Conservation (phyloP, 2,797 vertebrate species). For the Peromyscus melanophrys region DNA sequence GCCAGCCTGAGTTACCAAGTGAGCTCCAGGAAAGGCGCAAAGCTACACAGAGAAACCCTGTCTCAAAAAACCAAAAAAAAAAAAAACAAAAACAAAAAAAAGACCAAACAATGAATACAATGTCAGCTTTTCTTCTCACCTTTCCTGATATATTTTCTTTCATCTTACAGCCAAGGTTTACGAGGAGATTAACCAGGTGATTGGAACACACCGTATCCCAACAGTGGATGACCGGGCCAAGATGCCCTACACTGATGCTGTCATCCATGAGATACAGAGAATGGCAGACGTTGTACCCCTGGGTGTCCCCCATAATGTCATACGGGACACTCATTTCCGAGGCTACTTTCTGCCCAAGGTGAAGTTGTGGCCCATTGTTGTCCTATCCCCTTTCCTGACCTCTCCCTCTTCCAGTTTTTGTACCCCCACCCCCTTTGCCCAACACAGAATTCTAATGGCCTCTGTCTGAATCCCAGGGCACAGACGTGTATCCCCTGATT, state of each 20-base stretch:
- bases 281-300: conserved; percentile 83
- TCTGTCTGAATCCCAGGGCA: conserved; percentile 76
- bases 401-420: neutral
- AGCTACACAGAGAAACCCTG: no score
- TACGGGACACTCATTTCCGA: conserved; percentile 81
- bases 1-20: no score
- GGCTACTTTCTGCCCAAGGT: conserved; percentile 87
- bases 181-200: conserved; percentile 84
- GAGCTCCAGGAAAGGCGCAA: no score
- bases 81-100: no score
- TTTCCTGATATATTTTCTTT: neutral
- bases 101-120: neutral
- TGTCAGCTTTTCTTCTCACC: no score
- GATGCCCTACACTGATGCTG: conserved; percentile 87
- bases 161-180: conserved; percentile 81
- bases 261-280: conserved; percentile 87
- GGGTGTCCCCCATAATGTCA: conserved; percentile 82
- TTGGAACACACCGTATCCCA: conserved; percentile 80
- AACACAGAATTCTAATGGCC: neutral
- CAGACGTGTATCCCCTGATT: conserved; percentile 79
- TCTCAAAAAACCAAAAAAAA: no score
- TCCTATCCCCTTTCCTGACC: neutral
- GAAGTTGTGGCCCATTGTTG: accelerated
- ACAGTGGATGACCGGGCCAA: conserved; percentile 77
- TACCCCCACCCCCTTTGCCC: accelerated